Evolutionary conservation across 2,888 invertebrate genomes (phyloP), one percentile per base, ranked within the genome.

Genomic region (Limenitis camilla): DNA sequence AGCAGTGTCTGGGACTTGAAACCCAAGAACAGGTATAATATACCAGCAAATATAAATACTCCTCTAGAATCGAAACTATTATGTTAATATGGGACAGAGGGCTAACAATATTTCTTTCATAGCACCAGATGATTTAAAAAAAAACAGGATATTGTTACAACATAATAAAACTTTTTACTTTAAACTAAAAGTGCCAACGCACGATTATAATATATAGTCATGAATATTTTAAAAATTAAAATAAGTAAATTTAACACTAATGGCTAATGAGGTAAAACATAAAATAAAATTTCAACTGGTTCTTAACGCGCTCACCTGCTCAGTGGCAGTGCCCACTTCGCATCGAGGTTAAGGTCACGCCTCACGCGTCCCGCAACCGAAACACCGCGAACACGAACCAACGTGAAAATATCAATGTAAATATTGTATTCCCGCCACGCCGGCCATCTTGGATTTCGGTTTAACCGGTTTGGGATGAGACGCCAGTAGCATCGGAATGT

Each of bases 261-360:
- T 10, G 8, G 28, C 28, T 6, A 36, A 46, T 52, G 36, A 47
- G 10, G 28, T 38, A 52, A 36, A 35, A 46, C 31, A 36, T 41
- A 32, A 42, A 50, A 11, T 45, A 45, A 44, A 50, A 52, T 38
- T 11, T 41, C 28, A 38, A 45, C 50, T 35, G 50, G 50, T 51
- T 51, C 30, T 40, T 39, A 55, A 59, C 61, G 58, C 60, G 56
- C 50, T 41, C 50, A 80, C 79, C 82, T 80, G 78, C 69, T 19
- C 19, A 19, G 19, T 19, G 19, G 19, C 19, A 19, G 19, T 19
- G 19, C 19, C 74, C 68, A 70, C 45, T 46, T 46, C 50, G 40
- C 45, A 82, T 78, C 68, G 79, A 81, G 86, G 86, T 86, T 81
- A 86, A 86, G 86, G 86, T 83, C 81, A 77, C 69, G 61, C 44